Evolutionary conservation across 1,140 invertebrate species (phyloP).

Genomic region (Drosophila kohkoa): DNA sequence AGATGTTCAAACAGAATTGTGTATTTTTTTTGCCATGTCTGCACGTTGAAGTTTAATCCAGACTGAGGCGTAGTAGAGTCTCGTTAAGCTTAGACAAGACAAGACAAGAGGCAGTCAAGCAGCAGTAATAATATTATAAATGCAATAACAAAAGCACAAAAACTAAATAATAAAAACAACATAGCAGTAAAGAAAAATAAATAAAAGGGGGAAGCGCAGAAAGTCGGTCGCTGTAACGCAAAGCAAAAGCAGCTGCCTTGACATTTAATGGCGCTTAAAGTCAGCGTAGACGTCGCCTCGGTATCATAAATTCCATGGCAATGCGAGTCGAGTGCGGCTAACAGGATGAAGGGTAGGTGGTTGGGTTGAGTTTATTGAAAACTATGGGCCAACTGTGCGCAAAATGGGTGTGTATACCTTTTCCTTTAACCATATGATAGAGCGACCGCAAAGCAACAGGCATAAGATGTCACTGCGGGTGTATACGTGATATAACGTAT

Average conservation of each 20-base stretch:
- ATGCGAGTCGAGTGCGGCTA: slow-evolving; percentile 38
- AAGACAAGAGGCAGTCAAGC: slow-evolving; percentile 62
- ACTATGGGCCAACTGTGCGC: slow-evolving; percentile 16
- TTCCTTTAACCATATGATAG: background rate
- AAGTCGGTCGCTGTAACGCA: slow-evolving; percentile 12
- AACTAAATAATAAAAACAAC: slow-evolving; percentile 20
- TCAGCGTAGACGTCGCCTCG: slow-evolving; percentile 1
- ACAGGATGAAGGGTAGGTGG: background rate
- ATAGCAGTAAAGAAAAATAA: slow-evolving; percentile 1
- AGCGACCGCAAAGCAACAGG: slow-evolving; percentile 37
- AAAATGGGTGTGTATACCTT: slow-evolving; percentile 22
- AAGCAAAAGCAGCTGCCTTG: slow-evolving; percentile 58
- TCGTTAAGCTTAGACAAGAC: slow-evolving; percentile 42
- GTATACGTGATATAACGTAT: slow-evolving; percentile 13
- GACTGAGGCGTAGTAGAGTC: slow-evolving; percentile 30
- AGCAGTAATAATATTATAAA: slow-evolving; percentile 68
- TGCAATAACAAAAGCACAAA: slow-evolving; percentile 37
- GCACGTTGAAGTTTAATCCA: slow-evolving; percentile 39
- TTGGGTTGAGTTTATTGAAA: background rate
- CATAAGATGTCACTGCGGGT: slow-evolving; percentile 17
- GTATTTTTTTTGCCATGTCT: slow-evolving; percentile 22
- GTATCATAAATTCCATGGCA: slow-evolving; percentile 45
- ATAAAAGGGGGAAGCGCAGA: background rate
- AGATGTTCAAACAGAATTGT: slow-evolving; percentile 21
- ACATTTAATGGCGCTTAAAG: slow-evolving; percentile 63